phyloP scores from a whole-genome alignment of 64 coral and sea anemone genomes.

The Dendronephthya gigantea region DNA sequence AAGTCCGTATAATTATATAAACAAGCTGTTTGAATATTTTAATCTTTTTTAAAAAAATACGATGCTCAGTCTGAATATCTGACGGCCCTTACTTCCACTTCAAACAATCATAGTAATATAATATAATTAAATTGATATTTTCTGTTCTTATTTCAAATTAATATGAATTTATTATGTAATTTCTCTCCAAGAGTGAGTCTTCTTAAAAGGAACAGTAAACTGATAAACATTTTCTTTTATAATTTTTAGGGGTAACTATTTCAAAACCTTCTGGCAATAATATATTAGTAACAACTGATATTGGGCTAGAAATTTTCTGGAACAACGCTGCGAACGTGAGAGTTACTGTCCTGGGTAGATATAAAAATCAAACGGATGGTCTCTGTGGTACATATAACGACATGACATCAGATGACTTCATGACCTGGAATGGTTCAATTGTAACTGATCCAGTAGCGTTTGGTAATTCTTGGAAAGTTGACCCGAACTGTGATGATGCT shows the following conservation, averaged over 20 bases:
- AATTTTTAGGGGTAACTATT: background rate
- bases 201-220: too few relatives aligned
- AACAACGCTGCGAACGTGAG: background rate
- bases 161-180: too few relatives aligned
- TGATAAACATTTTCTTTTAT: too few relatives aligned
- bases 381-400: constrained; percentile 3
- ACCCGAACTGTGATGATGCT: background rate
- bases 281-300: background rate
- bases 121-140: too few relatives aligned
- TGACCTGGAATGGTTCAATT: background rate
- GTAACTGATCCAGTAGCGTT: background rate
- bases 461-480: constrained; percentile 5
- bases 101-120: too few relatives aligned
- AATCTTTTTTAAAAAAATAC: too few relatives aligned
- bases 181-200: too few relatives aligned
- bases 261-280: background rate
- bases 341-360: background rate
- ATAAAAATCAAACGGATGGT: background rate
- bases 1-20: too few relatives aligned
- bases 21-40: too few relatives aligned
- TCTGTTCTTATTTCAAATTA: too few relatives aligned
- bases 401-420: background rate
- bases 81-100: too few relatives aligned
- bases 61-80: too few relatives aligned
- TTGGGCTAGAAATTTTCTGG: background rate